phyloP scores from a whole-genome alignment of 1,140 invertebrate genomes.

The Limonius californicus region DNA sequence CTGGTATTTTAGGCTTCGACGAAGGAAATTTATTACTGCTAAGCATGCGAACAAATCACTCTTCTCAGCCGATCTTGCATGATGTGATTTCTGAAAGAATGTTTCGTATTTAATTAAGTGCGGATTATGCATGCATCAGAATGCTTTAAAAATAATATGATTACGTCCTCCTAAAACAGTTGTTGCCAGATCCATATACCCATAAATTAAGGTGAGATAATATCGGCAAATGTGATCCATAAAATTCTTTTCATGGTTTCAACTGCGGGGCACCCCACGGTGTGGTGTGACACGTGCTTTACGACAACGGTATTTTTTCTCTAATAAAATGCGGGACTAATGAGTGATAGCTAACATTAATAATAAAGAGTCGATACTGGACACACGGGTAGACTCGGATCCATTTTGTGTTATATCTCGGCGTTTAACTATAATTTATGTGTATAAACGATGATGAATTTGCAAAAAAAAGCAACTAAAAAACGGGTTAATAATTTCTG shows the following conservation, averaged over 20 bases:
- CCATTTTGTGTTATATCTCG: too few species aligned
- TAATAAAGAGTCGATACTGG: slow-evolving; percentile 3
- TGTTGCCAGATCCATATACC: neutral
- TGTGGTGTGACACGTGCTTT: slow-evolving; percentile 8
- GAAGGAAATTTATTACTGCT: neutral
- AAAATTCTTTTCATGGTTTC: slow-evolving; percentile 12
- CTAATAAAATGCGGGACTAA: neutral
- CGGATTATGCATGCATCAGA: neutral
- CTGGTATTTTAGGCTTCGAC: neutral
- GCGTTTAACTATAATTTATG: too few species aligned
- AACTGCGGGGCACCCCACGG: neutral
- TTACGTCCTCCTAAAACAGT: neutral
- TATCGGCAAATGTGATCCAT: slow-evolving; percentile 1
- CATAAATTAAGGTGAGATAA: slow-evolving; percentile 1
- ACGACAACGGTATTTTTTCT: neutral
- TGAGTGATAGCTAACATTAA: neutral
- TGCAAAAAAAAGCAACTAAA: too few species aligned
- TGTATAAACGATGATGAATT: too few species aligned
- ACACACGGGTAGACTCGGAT: neutral
- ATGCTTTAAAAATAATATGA: neutral
- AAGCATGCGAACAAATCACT: too few species aligned
- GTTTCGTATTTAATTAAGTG: neutral
- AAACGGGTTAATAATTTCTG: too few species aligned
- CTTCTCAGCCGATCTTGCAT: too few species aligned
- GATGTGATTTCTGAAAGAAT: too few species aligned